Conservation (phyloP, 2,113 vertebrate genomes). For the Pollachius pollachius region DNA sequence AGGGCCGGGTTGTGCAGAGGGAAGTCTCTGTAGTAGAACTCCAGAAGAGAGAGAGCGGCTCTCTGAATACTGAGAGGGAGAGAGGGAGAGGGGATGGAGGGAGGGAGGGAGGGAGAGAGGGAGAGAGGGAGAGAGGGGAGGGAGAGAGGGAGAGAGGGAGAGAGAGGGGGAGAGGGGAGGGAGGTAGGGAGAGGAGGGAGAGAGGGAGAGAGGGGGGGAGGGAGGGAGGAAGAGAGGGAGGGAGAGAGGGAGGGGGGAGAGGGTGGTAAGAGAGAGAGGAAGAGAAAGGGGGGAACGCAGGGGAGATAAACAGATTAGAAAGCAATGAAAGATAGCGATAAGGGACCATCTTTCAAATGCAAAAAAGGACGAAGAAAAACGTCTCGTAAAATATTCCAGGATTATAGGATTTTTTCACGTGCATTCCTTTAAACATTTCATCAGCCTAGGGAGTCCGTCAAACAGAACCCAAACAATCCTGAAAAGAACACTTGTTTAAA, state of each 20-base stretch:
- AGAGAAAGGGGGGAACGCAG: not conserved
- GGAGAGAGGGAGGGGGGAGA: not conserved
- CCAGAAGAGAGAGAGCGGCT: conserved; percentile 89
- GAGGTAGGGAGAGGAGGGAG: conserved; percentile 12
- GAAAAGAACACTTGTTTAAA: no score
- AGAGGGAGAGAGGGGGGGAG: conserved; percentile 22
- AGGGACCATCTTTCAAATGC: not conserved
- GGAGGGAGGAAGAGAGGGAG: not conserved
- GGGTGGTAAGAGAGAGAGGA: no score
- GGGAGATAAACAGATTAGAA: not conserved
- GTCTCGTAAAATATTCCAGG: not conserved
- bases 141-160: conserved; percentile 3
- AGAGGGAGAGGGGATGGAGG: conserved; percentile 2
- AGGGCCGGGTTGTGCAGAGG: conserved; percentile 87
- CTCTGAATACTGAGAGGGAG: conserved; percentile 81
- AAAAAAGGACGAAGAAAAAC: not conserved
- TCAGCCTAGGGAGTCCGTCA: no score
- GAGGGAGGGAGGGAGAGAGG: not conserved
- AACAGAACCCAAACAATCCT: no score
- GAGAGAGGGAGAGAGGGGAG: not conserved
- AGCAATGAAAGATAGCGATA: no score
- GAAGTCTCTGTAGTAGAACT: conserved; percentile 96
- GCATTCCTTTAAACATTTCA: no score
- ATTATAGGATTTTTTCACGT: no score
- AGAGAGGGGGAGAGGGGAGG: not conserved